Percentiles rank a stretch among this genome's conserved stretches.
phyloP scores from a whole-genome alignment of 1,140 invertebrate species.

The Zaprionus taronus region DNA sequence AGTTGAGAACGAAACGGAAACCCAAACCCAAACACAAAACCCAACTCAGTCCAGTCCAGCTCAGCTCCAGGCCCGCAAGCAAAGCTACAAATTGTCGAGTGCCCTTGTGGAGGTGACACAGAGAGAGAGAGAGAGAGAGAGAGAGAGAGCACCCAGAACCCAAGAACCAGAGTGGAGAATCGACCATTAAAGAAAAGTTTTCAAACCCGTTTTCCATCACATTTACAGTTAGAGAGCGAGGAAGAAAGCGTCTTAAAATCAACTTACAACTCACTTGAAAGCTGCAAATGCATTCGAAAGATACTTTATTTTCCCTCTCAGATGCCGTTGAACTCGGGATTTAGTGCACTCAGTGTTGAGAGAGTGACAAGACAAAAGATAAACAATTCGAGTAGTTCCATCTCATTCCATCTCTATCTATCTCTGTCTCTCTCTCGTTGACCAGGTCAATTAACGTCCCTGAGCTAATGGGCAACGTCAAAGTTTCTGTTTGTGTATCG shows the following conservation, averaged over 20 bases:
- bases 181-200: conserved; percentile 35
- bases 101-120: conserved; percentile 47
- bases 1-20: conserved; percentile 36
- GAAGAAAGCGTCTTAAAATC: conserved; percentile 46
- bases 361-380: background rate
- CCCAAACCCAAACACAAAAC: too few relatives aligned
- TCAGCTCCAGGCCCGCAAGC: conserved; percentile 35
- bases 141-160: too few relatives aligned
- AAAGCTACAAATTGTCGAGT: conserved; percentile 47
- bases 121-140: too few relatives aligned
- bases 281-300: conserved; percentile 50
- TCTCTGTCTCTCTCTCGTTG: background rate
- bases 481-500: background rate
- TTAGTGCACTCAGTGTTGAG: conserved; percentile 9
- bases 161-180: background rate
- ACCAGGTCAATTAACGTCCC: conserved; percentile 33
- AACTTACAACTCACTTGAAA: conserved; percentile 19
- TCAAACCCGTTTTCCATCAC: conserved; percentile 64
- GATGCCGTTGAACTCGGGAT: conserved; percentile 30
- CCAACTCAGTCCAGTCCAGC: conserved; percentile 6
- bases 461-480: conserved; percentile 25
- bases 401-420: background rate
- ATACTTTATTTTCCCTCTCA: conserved; percentile 15
- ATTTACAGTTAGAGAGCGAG: conserved; percentile 57
- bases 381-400: background rate